Evolutionary conservation across 2,113 vertebrate species (phyloP).

Genomic region (Heterochromis multidens): DNA sequence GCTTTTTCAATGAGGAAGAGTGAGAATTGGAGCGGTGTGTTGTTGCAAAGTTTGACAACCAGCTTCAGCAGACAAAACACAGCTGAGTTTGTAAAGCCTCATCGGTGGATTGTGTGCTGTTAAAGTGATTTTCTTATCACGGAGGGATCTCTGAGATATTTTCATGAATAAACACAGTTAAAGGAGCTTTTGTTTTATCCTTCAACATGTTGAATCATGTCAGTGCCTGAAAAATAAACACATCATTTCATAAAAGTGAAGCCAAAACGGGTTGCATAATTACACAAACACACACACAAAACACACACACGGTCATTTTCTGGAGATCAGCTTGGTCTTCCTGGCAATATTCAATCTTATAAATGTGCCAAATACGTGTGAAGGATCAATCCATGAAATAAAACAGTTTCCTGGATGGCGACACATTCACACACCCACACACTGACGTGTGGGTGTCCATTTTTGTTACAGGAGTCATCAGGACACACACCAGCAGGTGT

Average conservation of each 20-base stretch:
- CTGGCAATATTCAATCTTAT: neutral
- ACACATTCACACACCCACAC: neutral
- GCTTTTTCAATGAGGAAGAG: neutral
- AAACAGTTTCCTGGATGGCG: neutral
- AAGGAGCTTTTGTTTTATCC: neutral
- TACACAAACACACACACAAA: neutral
- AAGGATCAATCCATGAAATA: neutral
- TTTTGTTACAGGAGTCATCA: neutral
- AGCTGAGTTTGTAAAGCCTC: neutral
- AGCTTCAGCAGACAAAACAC: conserved; percentile 11
- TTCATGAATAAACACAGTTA: neutral
- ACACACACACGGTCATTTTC: neutral
- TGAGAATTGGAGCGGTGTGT: neutral
- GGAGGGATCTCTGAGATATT: neutral
- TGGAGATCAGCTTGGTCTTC: neutral
- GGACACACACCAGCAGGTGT: neutral
- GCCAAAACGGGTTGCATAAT: neutral
- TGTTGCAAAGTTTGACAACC: neutral
- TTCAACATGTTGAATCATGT: neutral
- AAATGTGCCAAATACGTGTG: neutral
- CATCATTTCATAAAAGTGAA: neutral
- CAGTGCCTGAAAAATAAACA: neutral
- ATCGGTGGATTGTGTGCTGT: neutral
- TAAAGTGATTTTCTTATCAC: neutral
- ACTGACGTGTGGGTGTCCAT: neutral